Percentiles rank a stretch among this genome's conserved stretches.
Conservation (phyloP, 2,888 invertebrate species). For the Thymelicus lineola region DNA sequence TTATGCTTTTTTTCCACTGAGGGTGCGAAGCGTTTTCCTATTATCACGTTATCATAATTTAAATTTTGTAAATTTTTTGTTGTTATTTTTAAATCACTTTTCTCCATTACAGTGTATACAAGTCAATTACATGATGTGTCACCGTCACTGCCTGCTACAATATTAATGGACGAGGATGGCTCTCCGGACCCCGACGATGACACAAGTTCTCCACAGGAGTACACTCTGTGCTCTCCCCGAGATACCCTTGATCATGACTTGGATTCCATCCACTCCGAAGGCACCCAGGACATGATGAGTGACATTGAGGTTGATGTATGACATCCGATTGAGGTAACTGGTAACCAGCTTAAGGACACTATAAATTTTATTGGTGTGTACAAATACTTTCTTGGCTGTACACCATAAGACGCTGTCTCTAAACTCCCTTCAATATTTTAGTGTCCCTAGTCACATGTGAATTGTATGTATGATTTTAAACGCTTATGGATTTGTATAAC, state of each 20-base stretch:
- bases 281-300: slow-evolving; percentile 64
- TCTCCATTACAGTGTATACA: slow-evolving; percentile 66
- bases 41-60: too few relatives aligned
- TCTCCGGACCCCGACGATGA: slow-evolving; percentile 65
- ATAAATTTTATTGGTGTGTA: background rate
- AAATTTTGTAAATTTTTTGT: too few relatives aligned
- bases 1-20: too few relatives aligned
- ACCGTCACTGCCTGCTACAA: slow-evolving; percentile 79
- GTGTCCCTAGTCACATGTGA: slow-evolving; percentile 60
- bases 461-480: slow-evolving; percentile 22
- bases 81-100: background rate
- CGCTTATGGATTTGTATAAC: background rate
- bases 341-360: slow-evolving; percentile 58
- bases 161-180: slow-evolving; percentile 78
- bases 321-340: slow-evolving; percentile 64
- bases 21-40: too few relatives aligned
- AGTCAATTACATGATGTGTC: slow-evolving; percentile 79
- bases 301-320: slow-evolving; percentile 80
- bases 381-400: background rate
- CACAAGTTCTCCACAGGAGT: slow-evolving; percentile 70
- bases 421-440: slow-evolving; percentile 33
- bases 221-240: slow-evolving; percentile 55
- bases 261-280: slow-evolving; percentile 63
- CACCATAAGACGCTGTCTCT: background rate
- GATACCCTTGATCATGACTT: slow-evolving; percentile 52